Evolutionary conservation across 2,888 invertebrate genomes (phyloP), one percentile per base, ranked within the genome.

Genomic region (Chirona hameri): DNA sequence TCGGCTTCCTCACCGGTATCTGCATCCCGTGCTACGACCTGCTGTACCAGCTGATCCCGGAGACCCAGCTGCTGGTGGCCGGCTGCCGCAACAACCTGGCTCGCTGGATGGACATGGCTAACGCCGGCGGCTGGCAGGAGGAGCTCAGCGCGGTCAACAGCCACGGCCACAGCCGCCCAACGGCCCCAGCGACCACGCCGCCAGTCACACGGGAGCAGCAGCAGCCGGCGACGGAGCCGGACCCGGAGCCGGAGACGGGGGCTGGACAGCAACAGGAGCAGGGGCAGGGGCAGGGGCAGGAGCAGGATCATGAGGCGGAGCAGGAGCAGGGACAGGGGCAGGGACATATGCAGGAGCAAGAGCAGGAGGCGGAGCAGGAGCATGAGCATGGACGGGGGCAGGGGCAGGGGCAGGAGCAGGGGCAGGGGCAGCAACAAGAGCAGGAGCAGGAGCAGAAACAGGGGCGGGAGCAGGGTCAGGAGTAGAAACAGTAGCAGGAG

Each of bases 21-120:
- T 95, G 95, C 87, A 88, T 94, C 76, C 94, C 95, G 0, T 95
- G 95, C 88, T 95, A 95, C 87, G 90, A 90, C 29, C 89, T 94
- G 81, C 89, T 95, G 81, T 88, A 90, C 81, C 88, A 89, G 84
- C 89, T 95, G 39, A 89, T 95, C 81, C 95, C 95, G 0, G 90
- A 91, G 85, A 93, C 94, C 0, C 89, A 91, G 85, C 92, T 93
- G 0, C 90, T 95, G 89, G 89, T 93, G 81, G 90, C 91, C 15
- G 93, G 93, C 89, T 92, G 93, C 87, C 86, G 89, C 86, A 87
- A 90, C 85, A 91, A 95, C 89, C 88, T 92, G 84, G 88, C 89
- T 9, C 65, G 65, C 65, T 76, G 76, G 76, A 89, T 90, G 85
- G 88, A 90, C 83, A 86, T 90, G 72, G 89, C 89, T 12, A 88